phyloP scores from a whole-genome alignment of 2,797 vertebrate genomes.

The Columba guinea region DNA sequence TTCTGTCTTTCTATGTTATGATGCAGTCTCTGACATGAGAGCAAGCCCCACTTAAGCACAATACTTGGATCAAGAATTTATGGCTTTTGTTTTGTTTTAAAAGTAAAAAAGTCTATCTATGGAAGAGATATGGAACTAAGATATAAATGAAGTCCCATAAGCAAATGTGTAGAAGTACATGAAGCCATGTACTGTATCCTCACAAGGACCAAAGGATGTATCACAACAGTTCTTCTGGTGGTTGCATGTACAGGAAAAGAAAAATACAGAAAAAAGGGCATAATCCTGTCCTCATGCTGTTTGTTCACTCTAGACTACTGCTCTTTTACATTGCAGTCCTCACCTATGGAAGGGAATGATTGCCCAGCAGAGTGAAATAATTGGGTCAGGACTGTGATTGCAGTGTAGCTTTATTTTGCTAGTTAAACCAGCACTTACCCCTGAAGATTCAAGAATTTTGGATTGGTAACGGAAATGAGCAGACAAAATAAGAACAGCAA shows the following conservation, averaged over 20 bases:
- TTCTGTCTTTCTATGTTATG: background rate
- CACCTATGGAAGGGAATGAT: background rate
- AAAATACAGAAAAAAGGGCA: background rate
- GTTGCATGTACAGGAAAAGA: background rate
- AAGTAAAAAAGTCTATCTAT: background rate
- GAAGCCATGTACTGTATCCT: background rate
- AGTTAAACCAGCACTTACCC: background rate
- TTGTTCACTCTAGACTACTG: background rate
- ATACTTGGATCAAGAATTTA: background rate
- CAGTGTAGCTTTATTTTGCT: background rate
- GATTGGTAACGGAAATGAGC: background rate
- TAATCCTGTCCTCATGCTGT: background rate
- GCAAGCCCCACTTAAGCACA: background rate
- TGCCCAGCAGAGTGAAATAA: background rate
- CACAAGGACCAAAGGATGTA: background rate
- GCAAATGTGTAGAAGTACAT: background rate
- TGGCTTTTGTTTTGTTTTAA: background rate
- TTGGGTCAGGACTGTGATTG: background rate
- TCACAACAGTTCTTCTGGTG: background rate
- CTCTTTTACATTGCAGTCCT: background rate
- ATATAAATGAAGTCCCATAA: background rate
- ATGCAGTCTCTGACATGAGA: background rate
- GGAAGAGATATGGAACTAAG: background rate
- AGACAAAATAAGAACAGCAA: background rate
- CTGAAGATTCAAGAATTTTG: background rate